phyloP scores from a whole-genome alignment of 92 coral and sea anemone species.

The Porites lobata region DNA sequence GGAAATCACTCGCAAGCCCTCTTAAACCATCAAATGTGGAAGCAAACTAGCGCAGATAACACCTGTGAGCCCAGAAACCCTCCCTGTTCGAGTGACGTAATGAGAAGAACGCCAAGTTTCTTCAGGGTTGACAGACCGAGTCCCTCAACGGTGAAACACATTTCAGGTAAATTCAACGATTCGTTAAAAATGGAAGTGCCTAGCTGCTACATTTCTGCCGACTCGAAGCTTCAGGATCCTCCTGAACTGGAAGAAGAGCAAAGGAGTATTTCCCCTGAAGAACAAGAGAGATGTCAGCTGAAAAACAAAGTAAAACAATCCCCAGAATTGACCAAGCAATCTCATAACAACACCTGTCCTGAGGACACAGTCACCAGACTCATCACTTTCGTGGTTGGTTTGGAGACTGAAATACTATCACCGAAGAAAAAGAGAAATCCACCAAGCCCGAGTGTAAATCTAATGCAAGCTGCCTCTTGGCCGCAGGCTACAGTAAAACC shows the following conservation, averaged over 20 bases:
- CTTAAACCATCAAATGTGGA: background rate
- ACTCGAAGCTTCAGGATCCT: background rate
- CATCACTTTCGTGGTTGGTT: conserved; percentile 1
- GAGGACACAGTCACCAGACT: background rate
- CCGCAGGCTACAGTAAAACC: background rate
- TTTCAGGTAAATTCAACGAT: background rate
- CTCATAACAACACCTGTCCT: background rate
- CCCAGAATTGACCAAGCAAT: background rate
- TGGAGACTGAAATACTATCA: background rate
- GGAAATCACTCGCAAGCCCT: background rate
- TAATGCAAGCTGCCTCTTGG: background rate
- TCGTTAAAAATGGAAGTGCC: background rate
- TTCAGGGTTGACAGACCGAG: background rate
- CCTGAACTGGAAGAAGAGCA: background rate
- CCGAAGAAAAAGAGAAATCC: background rate
- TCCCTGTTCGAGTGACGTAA: background rate
- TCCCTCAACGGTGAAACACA: background rate
- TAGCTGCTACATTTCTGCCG: background rate
- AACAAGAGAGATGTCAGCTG: background rate
- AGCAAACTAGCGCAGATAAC: background rate
- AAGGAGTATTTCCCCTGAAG: background rate
- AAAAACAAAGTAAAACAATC: background rate
- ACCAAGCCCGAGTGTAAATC: background rate
- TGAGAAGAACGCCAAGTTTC: background rate
- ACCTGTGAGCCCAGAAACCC: background rate